Conservation (phyloP, 2,113 vertebrate genomes). For the Callipepla californica region DNA sequence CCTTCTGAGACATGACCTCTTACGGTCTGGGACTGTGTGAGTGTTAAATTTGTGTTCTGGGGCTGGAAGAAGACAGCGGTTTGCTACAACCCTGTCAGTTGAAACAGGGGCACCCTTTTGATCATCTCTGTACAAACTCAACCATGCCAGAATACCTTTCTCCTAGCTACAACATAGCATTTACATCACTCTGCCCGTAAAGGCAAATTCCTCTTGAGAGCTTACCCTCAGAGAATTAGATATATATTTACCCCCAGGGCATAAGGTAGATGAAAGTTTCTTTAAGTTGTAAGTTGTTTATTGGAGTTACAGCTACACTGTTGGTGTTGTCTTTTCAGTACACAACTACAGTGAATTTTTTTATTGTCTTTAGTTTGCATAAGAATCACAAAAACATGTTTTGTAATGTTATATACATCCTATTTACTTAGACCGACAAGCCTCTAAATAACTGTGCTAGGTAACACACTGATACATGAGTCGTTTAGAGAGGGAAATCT, state of each 20-base stretch:
- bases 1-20: background rate
- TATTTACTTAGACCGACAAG: background rate
- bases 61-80: background rate
- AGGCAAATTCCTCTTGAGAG: background rate
- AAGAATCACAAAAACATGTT: background rate
- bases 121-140: background rate
- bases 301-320: background rate
- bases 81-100: rapidly evolving
- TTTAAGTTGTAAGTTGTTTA: background rate
- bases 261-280: background rate
- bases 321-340: background rate
- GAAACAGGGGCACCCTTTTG: background rate
- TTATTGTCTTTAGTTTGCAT: background rate
- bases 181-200: background rate
- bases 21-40: background rate
- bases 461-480: rapidly evolving
- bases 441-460: background rate
- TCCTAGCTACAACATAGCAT: rapidly evolving
- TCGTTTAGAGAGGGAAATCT: background rate
- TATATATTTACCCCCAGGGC: no score
- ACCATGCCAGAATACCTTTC: background rate
- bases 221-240: rapidly evolving
- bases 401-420: background rate
- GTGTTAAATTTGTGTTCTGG: background rate
- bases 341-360: background rate